Percentiles rank a stretch among this genome's conserved stretches.
phyloP scores from a whole-genome alignment of 2,888 invertebrate genomes.

The Leptopilina syphax region DNA sequence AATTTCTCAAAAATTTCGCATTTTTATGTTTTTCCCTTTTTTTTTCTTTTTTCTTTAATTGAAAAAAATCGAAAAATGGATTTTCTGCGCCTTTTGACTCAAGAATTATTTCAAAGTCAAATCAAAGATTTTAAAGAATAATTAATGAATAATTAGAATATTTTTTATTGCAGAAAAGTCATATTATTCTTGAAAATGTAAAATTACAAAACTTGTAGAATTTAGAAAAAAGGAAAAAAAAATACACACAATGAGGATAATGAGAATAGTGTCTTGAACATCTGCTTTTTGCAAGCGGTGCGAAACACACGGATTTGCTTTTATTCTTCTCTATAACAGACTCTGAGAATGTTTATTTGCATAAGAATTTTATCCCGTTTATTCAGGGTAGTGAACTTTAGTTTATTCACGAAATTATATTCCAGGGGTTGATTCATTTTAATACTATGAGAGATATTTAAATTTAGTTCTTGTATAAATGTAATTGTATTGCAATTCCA shows the following conservation, averaged over 20 bases:
- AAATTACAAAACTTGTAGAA: neutral
- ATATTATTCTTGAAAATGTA: neutral
- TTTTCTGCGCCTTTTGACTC: no score
- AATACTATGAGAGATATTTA: neutral
- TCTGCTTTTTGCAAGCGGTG: conserved; percentile 31
- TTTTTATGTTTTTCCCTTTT: neutral
- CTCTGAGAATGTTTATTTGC: conserved; percentile 34
- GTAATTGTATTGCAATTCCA: neutral
- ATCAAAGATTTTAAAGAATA: no score
- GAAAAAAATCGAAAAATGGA: neutral
- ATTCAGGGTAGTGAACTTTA: conserved; percentile 29
- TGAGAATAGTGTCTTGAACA: conserved; percentile 28
- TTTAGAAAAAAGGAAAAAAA: neutral
- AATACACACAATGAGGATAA: conserved; percentile 12
- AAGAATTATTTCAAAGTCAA: no score
- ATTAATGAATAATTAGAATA: no score
- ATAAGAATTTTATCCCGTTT: conserved; percentile 37
- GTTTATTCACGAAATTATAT: conserved; percentile 3
- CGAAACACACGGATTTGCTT: conserved; percentile 19
- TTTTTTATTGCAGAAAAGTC: no score
- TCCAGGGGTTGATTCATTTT: conserved; percentile 17
- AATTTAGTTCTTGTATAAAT: neutral
- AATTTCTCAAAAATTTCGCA: neutral
- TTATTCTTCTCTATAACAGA: conserved; percentile 6
- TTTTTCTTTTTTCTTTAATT: neutral